Evolutionary conservation across 1,140 invertebrate species (phyloP).

Genomic region (Aphaenogaster rudis): DNA sequence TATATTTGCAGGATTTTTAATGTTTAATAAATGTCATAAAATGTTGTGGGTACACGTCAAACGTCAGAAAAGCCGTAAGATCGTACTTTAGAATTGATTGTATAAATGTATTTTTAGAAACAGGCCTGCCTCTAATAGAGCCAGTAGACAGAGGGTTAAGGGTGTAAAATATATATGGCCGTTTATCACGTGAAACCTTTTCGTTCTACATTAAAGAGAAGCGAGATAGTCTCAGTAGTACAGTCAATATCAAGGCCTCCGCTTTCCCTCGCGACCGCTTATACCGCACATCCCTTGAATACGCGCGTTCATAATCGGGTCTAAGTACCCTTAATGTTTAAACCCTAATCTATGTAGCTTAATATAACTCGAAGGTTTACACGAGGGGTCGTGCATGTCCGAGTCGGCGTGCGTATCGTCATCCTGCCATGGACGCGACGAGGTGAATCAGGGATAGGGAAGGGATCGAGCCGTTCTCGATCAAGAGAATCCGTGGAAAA

Average conservation of each 20-base stretch:
- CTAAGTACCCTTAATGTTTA: constrained; percentile 39
- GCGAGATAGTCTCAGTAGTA: constrained; percentile 2
- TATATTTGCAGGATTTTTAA: background rate
- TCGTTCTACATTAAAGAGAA: background rate
- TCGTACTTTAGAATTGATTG: background rate
- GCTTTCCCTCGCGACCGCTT: background rate
- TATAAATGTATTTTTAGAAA: constrained; percentile 21
- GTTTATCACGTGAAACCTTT: constrained; percentile 38
- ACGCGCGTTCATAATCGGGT: constrained; percentile 45
- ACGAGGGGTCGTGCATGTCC: background rate
- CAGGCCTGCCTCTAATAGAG: background rate
- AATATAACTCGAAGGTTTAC: constrained; percentile 21
- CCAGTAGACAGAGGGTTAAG: background rate
- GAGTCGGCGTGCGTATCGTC: background rate
- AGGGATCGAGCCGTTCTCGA: constrained; percentile 29
- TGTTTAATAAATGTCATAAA: background rate
- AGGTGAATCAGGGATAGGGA: background rate
- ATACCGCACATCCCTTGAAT: constrained; percentile 36
- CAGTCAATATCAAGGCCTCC: constrained; percentile 9
- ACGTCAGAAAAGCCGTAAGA: background rate
- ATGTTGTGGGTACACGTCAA: background rate
- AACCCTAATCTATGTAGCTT: constrained; percentile 36
- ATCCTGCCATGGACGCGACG: background rate
- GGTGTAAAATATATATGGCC: constrained; percentile 56
- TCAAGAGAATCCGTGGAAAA: constrained; percentile 43